phyloP scores from a whole-genome alignment of 2,113 vertebrate species.

The Heterochromis multidens region DNA sequence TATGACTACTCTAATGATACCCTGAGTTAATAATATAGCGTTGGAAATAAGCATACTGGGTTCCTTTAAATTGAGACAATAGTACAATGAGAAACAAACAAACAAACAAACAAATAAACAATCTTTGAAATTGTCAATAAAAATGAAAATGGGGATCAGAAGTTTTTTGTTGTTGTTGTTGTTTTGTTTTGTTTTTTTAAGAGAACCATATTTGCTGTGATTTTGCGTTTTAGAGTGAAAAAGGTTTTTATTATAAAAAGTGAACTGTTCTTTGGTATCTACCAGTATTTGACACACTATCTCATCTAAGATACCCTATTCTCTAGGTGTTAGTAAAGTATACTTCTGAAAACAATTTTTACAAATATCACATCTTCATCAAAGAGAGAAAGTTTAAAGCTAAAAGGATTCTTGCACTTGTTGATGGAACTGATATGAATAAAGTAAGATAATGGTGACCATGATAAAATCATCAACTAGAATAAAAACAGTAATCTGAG shows the following conservation, averaged over 20 bases:
- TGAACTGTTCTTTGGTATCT: neutral
- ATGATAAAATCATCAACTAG: neutral
- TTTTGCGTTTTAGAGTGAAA: neutral
- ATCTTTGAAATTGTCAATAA: too few species aligned
- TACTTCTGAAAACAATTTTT: constrained; percentile 18
- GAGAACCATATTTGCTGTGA: too few species aligned
- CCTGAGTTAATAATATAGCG: too few species aligned
- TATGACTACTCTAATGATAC: neutral
- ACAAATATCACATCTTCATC: constrained; percentile 34
- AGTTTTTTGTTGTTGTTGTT: too few species aligned
- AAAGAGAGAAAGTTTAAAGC: neutral
- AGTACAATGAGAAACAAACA: too few species aligned
- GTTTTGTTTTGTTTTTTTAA: too few species aligned
- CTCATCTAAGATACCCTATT: neutral
- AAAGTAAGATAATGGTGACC: neutral
- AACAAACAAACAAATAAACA: too few species aligned
- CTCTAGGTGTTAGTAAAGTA: constrained; percentile 32
- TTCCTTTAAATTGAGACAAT: neutral
- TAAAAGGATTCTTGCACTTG: neutral
- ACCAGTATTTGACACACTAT: neutral
- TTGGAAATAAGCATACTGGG: neutral
- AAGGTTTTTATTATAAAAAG: too few species aligned
- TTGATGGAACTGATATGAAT: neutral
- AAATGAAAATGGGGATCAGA: too few species aligned
- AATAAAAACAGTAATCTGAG: neutral